These are phyloP conservation scores for Ophonus ardosiacus DNA, from an alignment of 2,888 invertebrate species.

Conservation along the genomic window DNA sequence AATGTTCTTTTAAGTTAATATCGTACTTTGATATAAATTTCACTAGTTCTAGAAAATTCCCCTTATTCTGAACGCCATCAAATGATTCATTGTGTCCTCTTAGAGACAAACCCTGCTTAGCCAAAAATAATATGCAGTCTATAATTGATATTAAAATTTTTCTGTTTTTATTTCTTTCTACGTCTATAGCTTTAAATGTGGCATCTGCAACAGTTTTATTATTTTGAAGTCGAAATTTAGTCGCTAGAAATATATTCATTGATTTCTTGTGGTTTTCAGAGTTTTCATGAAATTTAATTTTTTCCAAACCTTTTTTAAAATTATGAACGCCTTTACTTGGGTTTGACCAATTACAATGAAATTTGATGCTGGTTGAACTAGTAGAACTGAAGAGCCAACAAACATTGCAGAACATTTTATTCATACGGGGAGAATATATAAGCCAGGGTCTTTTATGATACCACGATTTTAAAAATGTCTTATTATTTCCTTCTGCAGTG, in stretches of 20 bases:
- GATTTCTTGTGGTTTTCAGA: neutral
- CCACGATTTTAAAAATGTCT: neutral
- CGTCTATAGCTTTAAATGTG: neutral
- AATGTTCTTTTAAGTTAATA: neutral
- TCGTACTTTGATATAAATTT: constrained; percentile 23
- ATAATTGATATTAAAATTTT: constrained; percentile 5
- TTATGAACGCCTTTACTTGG: constrained; percentile 10
- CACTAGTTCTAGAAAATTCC: constrained; percentile 2
- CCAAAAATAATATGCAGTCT: constrained; percentile 7
- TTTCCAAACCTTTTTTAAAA: constrained; percentile 15
- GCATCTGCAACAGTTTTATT: neutral
- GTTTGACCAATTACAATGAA: neutral
- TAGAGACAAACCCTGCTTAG: constrained; percentile 19
- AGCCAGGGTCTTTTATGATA: constrained; percentile 13
- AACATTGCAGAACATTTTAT: constrained; percentile 14
- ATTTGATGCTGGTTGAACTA: too few relatives aligned
- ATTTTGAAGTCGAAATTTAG: constrained; percentile 19
- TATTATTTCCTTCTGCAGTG: neutral
- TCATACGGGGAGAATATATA: neutral
- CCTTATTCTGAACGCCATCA: neutral
- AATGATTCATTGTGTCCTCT: constrained; percentile 24
- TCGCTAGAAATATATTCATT: neutral
- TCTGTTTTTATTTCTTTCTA: neutral
- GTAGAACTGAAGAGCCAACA: constrained; percentile 9
- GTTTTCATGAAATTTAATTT: constrained; percentile 11